Conservation (phyloP, 2,888 invertebrate species). For the Ametastegia equiseti region DNA sequence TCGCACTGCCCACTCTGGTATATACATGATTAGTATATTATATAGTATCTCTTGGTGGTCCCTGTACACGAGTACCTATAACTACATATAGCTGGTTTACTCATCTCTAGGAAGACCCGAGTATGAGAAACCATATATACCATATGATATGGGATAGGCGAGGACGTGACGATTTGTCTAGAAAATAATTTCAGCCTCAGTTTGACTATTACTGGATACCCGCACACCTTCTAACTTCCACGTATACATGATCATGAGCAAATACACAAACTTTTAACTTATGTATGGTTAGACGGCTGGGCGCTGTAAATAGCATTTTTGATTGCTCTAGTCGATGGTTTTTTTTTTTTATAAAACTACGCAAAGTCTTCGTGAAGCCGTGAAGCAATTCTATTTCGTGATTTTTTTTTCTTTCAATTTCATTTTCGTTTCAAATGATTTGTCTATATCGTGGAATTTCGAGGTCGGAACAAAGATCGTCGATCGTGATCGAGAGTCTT, state of each 20-base stretch:
- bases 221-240: background rate
- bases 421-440: too few species aligned
- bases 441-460: too few species aligned
- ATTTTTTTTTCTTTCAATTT: too few species aligned
- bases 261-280: slow-evolving; percentile 4
- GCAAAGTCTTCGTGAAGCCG: too few species aligned
- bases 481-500: background rate
- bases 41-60: slow-evolving; percentile 5
- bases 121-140: background rate
- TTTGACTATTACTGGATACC: background rate
- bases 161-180: slow-evolving; percentile 9
- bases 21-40: background rate
- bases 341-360: too few species aligned
- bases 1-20: background rate
- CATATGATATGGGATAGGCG: too few species aligned
- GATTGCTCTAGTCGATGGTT: background rate
- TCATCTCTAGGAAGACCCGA: background rate
- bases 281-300: background rate
- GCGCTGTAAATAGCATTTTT: background rate
- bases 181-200: background rate
- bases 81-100: background rate
- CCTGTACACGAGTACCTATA: background rate
- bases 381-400: too few species aligned
- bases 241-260: background rate
- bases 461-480: too few species aligned